Evolutionary conservation across 2,888 invertebrate genomes (phyloP), one percentile per base, ranked within the genome.

Genomic region (Melanargia galathea): DNA sequence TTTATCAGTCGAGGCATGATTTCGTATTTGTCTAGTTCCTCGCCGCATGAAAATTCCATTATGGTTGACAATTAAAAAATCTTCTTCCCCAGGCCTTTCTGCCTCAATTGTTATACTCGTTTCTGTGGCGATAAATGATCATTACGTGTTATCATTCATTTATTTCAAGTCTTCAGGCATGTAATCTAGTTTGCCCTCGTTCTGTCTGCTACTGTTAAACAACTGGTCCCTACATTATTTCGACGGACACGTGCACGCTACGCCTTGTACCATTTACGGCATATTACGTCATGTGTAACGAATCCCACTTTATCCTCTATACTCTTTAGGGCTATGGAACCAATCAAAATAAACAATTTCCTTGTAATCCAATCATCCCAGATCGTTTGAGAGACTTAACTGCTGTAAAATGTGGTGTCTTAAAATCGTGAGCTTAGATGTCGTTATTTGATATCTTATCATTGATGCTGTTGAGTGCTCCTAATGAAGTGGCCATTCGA

Each of bases 241-340:
- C 49, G 48, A 38, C 11, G 60, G 59, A 66, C 69, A 69, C 67
- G 69, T 65, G 69, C 60, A 45, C 60, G 48, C 56, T 54, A 61
- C 56, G 68, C 48, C 60, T 55, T 45, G 52, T 55, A 56, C 65
- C 67, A 69, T 71, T 70, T 70, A 66, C 52, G 60, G 62, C 48
- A 58, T 62, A 62, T 75, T 73, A 70, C 73, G 70, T 75, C 74
- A 74, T 66, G 68, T 56, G 62, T 35, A 62, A 66, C 65, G 56
- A 68, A 69, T 72, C 67, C 71, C 71, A 60, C 67, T 62, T 69
- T 68, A 71, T 71, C 69, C 72, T 71, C 64, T 65, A 61, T 48
- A 48, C 46, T 62, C 46, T 46, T 60, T 62, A 64, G 63, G 55
- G 60, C 48, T 61, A 64, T 26, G 33, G 54, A 16, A 18, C 51